Base-by-base conservation (phyloP, 1,140 invertebrate species). In the Periplaneta americana region DNA sequence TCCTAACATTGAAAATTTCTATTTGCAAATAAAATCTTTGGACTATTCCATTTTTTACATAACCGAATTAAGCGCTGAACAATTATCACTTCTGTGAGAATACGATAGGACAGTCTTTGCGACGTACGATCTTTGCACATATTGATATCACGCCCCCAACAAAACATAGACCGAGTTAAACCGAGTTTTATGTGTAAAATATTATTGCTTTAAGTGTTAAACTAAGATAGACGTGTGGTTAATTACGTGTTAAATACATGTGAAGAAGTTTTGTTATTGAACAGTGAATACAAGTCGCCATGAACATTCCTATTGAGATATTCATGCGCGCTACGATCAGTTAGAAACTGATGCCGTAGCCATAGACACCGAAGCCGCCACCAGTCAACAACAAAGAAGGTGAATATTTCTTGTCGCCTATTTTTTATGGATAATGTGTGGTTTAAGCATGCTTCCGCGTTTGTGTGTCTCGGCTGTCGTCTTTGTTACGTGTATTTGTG, bases 291-390 rank as follows among this genome's bases (percentile, higher is more conserved):
- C 28, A 28, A 0, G 6, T 66, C 10, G 6, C 10, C 4, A 66
- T 66, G 28, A 66, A 66, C 48, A 66, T 28, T 28, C 48, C 5
- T 28, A n/a, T 22, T 9, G 6, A 66, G 22, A 28, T 66, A 66
- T 66, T 66, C 48, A 39, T 79, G 35, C 66, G 82, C 80, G 79
- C 48, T 80, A 57, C 78, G 80, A 81, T 83, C 80, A 79, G 82
- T 36, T 83, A 83, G 80, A 76, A 83, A 83, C 82, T 83, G 82
- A 83, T 83, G 82, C 82, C 82, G 82, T 83, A 83, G 82, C 76
- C 82, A 83, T 83, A 83, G 82, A 80, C 82, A 83, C 82, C 80
- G 66, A 83, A 81, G 77, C 81, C 80, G 78, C 77, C 66, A 81
- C 35, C 57, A 83, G 35, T 83, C 82, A 83, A 83, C 82, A 83